A percentile compares a stretch with the other conserved stretches of the same genome.
Conservation (phyloP, 1,140 invertebrate species). For the Plutomurus gul region DNA sequence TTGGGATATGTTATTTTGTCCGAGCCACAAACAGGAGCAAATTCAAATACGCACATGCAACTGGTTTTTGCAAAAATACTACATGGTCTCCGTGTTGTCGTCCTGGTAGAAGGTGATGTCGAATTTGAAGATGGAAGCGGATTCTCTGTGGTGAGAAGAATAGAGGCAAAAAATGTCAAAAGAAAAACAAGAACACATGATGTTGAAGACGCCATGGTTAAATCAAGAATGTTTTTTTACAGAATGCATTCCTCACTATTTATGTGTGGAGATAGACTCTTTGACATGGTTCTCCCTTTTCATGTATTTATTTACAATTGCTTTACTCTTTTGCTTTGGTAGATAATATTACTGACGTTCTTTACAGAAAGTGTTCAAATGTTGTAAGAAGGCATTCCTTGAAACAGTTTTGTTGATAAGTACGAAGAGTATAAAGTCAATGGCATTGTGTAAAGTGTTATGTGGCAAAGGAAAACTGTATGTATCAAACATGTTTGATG, state of each 20-base stretch:
- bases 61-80: background rate
- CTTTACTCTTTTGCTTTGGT: no score
- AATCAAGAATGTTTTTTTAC: background rate
- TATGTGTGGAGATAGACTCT: no score
- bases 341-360: no score
- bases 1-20: constrained; percentile 11
- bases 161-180: background rate
- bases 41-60: background rate
- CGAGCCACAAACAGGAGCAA: background rate
- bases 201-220: constrained; percentile 5
- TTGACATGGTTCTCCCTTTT: no score
- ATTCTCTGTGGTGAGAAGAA: background rate
- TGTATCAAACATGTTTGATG: no score
- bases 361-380: no score
- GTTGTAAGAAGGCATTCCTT: no score
- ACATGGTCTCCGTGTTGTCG: background rate
- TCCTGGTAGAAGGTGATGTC: background rate
- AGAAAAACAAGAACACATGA: background rate
- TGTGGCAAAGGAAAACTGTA: no score
- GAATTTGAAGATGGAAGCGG: background rate
- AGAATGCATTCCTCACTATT: background rate
- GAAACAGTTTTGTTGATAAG: no score
- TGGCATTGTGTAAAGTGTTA: no score
- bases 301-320: no score
- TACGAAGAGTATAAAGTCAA: no score